Evolutionary conservation across 2,797 vertebrate genomes (phyloP).

Genomic region (Hydrolagus colliei): DNA sequence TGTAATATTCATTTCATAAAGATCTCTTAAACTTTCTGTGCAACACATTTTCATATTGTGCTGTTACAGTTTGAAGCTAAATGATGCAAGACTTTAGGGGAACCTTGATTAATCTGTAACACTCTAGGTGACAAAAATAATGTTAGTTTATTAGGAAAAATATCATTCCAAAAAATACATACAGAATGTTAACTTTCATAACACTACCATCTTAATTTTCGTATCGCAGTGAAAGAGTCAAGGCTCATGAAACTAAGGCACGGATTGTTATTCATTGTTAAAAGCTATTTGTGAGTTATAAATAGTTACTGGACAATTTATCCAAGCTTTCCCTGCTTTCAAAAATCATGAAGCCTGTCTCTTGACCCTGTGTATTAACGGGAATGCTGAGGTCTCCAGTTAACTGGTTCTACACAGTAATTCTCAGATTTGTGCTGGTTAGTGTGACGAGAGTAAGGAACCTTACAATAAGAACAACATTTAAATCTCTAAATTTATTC

Average conservation of each 20-base stretch:
- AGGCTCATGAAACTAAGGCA: background rate
- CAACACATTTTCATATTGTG: too few species aligned
- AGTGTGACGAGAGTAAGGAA: constrained; percentile 43
- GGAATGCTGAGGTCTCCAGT: background rate
- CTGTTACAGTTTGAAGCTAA: constrained; percentile 51
- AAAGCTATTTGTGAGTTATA: background rate
- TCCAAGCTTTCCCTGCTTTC: constrained; percentile 4
- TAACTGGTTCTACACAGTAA: background rate
- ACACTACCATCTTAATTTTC: background rate
- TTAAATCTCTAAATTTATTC: constrained; percentile 29
- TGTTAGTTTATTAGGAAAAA: background rate
- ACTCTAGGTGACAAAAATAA: constrained; percentile 49
- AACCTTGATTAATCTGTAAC: constrained; percentile 68
- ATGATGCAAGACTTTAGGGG: constrained; percentile 63
- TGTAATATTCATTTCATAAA: too few species aligned
- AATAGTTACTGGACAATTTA: background rate
- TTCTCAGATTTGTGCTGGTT: background rate
- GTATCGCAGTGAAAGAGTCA: background rate
- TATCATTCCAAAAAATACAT: background rate
- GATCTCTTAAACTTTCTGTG: too few species aligned
- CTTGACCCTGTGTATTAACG: background rate
- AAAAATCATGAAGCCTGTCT: background rate
- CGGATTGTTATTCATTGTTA: background rate
- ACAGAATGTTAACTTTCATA: background rate
- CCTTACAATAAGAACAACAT: constrained; percentile 42